These are phyloP conservation scores for Heptranchias perlo DNA, from an alignment of 2,113 vertebrate species.

Conservation along the genomic window DNA sequence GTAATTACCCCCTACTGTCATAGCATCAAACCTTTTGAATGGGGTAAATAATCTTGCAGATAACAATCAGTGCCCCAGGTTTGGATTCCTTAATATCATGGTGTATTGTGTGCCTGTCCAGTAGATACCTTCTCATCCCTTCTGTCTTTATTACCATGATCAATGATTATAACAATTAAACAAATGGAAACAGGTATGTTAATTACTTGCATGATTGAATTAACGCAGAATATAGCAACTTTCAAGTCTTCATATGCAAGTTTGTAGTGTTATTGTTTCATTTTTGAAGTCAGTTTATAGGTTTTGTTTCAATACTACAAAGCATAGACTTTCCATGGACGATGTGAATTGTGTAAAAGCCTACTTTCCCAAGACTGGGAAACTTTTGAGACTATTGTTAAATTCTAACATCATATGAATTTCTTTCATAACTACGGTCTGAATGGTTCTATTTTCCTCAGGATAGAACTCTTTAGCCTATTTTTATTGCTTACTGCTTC, in stretches of 20 bases:
- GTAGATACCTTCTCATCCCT: neutral
- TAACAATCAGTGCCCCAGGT: neutral
- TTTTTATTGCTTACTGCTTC: conserved; percentile 21
- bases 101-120: neutral
- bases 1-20: too few species aligned
- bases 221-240: neutral
- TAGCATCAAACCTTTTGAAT: neutral
- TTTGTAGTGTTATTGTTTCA: neutral
- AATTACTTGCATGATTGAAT: too few species aligned
- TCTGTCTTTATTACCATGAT: neutral
- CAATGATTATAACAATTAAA: neutral
- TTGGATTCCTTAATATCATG: neutral
- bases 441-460: neutral
- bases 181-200: neutral
- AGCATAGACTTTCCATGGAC: neutral
- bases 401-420: neutral
- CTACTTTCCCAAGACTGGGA: neutral
- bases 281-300: neutral
- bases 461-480: neutral
- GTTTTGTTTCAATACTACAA: neutral
- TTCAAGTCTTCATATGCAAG: neutral
- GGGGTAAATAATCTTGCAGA: neutral
- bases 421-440: neutral
- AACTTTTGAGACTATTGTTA: neutral
- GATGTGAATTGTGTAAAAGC: neutral